A percentile compares a stretch with the other conserved stretches of the same genome.
Evolutionary conservation across 1,140 invertebrate genomes (phyloP).

Genomic region (Matsumurasca onukii): DNA sequence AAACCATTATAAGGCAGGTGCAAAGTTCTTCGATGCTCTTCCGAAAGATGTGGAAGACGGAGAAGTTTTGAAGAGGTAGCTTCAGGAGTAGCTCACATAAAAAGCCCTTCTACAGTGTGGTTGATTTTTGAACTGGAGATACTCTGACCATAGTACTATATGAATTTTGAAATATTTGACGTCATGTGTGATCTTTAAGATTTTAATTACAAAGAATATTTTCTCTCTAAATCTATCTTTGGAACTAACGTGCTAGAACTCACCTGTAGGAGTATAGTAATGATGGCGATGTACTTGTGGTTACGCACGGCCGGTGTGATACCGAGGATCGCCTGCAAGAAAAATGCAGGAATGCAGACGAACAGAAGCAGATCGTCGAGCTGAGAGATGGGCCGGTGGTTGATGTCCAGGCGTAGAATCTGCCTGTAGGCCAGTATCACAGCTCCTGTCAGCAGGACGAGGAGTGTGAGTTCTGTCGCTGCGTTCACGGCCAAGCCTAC

Average conservation of each 20-base stretch:
- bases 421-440: slow-evolving; percentile 58
- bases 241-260: neutral
- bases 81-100: no score
- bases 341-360: slow-evolving; percentile 71
- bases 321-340: slow-evolving; percentile 65
- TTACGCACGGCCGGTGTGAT: slow-evolving; percentile 60
- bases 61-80: no score
- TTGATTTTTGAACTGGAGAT: no score
- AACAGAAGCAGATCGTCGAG: slow-evolving; percentile 70
- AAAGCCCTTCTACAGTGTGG: no score
- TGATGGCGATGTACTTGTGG: slow-evolving; percentile 53
- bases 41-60: no score
- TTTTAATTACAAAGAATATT: no score
- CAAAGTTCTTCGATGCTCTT: no score
- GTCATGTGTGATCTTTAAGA: neutral
- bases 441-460: slow-evolving; percentile 55
- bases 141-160: no score
- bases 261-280: slow-evolving; percentile 57
- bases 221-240: neutral
- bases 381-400: slow-evolving; percentile 62
- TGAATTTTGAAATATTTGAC: no score
- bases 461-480: slow-evolving; percentile 51
- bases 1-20: no score
- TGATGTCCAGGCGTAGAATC: slow-evolving; percentile 62
- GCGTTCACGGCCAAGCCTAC: slow-evolving; percentile 52